Evolutionary conservation across 2,888 invertebrate species (phyloP).

Genomic region (Nematopogon swammerdamellus): DNA sequence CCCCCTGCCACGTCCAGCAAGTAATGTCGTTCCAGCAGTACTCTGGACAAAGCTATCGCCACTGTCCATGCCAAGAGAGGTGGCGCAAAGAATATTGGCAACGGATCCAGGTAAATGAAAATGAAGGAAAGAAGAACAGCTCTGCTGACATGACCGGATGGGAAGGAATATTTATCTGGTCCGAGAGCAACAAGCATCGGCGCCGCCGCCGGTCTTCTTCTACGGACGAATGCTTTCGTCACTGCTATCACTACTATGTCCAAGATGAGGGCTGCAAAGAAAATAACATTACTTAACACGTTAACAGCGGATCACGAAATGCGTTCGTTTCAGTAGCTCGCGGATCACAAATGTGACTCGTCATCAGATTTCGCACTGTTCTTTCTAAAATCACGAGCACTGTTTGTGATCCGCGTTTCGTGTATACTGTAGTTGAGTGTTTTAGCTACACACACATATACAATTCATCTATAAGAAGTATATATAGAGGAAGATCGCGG

Average conservation of each 20-base stretch:
- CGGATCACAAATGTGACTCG: too few species aligned
- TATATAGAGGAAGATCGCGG: too few species aligned
- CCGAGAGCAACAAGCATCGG: slow-evolving; percentile 71
- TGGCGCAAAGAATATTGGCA: slow-evolving; percentile 57
- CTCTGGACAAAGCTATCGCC: slow-evolving; percentile 72
- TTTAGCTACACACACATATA: too few species aligned
- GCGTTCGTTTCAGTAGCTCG: too few species aligned
- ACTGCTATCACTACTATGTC: slow-evolving; percentile 77
- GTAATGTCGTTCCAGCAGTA: slow-evolving; percentile 83
- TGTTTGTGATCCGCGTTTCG: too few species aligned
- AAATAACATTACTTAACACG: slow-evolving; percentile 6
- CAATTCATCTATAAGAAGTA: too few species aligned
- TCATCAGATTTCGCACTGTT: too few species aligned
- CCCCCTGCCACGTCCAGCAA: slow-evolving; percentile 82
- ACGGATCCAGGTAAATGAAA: slow-evolving; percentile 62
- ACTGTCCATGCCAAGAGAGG: slow-evolving; percentile 72
- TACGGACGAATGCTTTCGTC: slow-evolving; percentile 72
- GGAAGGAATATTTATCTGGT: slow-evolving; percentile 88
- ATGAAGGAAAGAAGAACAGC: slow-evolving; percentile 73
- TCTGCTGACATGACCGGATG: slow-evolving; percentile 92
- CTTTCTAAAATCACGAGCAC: too few species aligned
- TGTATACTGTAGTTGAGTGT: too few species aligned
- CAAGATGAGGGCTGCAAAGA: slow-evolving; percentile 69
- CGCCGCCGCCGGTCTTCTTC: slow-evolving; percentile 71
- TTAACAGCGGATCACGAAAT: too few species aligned